Evolutionary conservation across 1,140 invertebrate species (phyloP).

Genomic region (Mesaphorura yosii): DNA sequence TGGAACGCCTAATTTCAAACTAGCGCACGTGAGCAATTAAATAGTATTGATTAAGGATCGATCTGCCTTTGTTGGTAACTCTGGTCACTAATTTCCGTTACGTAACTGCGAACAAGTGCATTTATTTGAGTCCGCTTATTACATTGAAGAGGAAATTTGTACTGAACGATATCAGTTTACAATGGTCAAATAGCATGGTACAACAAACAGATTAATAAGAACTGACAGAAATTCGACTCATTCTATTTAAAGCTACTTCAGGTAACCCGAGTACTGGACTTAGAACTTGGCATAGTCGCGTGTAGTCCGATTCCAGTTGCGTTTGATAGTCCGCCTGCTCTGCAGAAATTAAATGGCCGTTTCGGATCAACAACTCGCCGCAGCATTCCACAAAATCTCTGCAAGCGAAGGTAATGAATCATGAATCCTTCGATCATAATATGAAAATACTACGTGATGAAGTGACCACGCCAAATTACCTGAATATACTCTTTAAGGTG

Average conservation of each 20-base stretch:
- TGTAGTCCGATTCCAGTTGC: conserved; percentile 26
- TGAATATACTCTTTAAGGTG: conserved; percentile 28
- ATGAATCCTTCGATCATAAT: neutral
- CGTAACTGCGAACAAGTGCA: too few species aligned
- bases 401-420: neutral
- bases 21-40: too few species aligned
- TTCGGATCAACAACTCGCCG: conserved; percentile 27
- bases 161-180: too few species aligned
- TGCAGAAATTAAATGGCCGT: conserved; percentile 25
- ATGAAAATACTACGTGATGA: too few species aligned
- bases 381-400: conserved; percentile 32
- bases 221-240: conserved; percentile 30
- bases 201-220: conserved; percentile 30
- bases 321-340: conserved; percentile 29
- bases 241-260: conserved; percentile 27
- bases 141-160: too few species aligned
- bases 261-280: conserved; percentile 22
- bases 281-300: conserved; percentile 20
- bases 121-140: too few species aligned
- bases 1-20: too few species aligned
- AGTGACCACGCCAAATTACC: conserved; percentile 16
- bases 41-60: too few species aligned
- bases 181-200: too few species aligned
- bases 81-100: too few species aligned
- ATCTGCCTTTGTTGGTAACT: too few species aligned